A percentile compares a stretch with the other conserved stretches of the same genome.
Evolutionary conservation across 2,113 vertebrate genomes (phyloP).

Genomic region (Misgurnus mizolepis): DNA sequence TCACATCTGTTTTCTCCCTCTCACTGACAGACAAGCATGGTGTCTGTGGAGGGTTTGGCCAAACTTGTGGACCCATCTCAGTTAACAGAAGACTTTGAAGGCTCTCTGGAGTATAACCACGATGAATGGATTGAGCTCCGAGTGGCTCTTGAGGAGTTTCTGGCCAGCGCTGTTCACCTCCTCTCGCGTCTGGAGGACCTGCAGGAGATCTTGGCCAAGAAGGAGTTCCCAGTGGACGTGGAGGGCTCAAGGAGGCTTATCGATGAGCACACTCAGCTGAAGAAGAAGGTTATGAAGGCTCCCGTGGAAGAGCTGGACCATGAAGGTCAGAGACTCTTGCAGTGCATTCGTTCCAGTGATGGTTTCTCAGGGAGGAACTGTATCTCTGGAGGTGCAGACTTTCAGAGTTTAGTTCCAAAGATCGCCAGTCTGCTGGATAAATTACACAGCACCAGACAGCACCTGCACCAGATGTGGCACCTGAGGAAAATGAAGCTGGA

Average conservation of each 20-base stretch:
- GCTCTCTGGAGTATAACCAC: conserved; percentile 95
- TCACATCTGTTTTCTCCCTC: conserved; percentile 4
- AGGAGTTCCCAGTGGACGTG: conserved; percentile 95
- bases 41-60: conserved; percentile 94
- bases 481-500: conserved; percentile 95
- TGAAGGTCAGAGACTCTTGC: conserved; percentile 93
- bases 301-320: conserved; percentile 96
- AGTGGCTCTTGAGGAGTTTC: conserved; percentile 94
- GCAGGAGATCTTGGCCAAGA: conserved; percentile 91
- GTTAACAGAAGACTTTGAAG: conserved; percentile 95
- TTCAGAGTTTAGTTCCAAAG: conserved; percentile 97
- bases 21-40: conserved; percentile 89
- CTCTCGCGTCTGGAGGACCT: conserved; percentile 93
- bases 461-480: conserved; percentile 98
- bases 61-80: conserved; percentile 98
- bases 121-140: conserved; percentile 97
- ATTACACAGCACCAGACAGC: conserved; percentile 94
- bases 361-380: conserved; percentile 95
- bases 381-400: conserved; percentile 95
- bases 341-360: conserved; percentile 92
- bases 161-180: conserved; percentile 91
- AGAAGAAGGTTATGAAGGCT: conserved; percentile 97
- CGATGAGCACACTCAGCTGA: conserved; percentile 94
- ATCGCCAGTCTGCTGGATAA: conserved; percentile 97
- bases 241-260: conserved; percentile 93